Conservation (phyloP, 1,140 invertebrate species). For the Conopomorpha cramerella region DNA sequence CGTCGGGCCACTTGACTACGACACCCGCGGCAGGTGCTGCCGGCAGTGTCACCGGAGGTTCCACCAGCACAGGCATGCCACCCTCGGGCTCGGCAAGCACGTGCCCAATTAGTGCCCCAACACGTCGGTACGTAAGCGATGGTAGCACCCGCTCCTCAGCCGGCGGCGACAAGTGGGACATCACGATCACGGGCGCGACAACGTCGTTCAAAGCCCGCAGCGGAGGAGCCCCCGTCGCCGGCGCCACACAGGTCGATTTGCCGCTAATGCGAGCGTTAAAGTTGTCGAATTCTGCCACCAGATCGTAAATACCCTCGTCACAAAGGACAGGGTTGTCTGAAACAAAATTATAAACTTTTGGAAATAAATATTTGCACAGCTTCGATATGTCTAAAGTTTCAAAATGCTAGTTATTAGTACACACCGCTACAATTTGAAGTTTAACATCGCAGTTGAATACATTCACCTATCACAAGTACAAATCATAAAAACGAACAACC, state of each 20-base stretch:
- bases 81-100: slow-evolving; percentile 48
- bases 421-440: too few species aligned
- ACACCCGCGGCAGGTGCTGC: slow-evolving; percentile 30
- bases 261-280: slow-evolving; percentile 72
- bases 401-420: too few species aligned
- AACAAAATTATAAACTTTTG: slow-evolving; percentile 23
- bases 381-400: too few species aligned
- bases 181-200: slow-evolving; percentile 24
- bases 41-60: slow-evolving; percentile 46
- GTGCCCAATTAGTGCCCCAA: slow-evolving; percentile 36
- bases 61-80: slow-evolving; percentile 41
- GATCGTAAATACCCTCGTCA: slow-evolving; percentile 69
- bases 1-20: slow-evolving; percentile 37
- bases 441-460: too few species aligned
- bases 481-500: too few species aligned
- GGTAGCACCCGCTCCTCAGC: slow-evolving; percentile 11
- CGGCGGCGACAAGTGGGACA: slow-evolving; percentile 16
- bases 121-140: slow-evolving; percentile 29
- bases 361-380: too few species aligned
- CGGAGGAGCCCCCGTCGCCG: slow-evolving; percentile 47
- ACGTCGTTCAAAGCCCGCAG: slow-evolving; percentile 45
- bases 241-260: slow-evolving; percentile 57
- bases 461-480: too few species aligned
- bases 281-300: slow-evolving; percentile 67
- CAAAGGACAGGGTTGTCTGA: slow-evolving; percentile 78